A percentile compares a stretch with the other conserved stretches of the same genome.
phyloP scores from a whole-genome alignment of 2,888 invertebrate genomes.

The Ptilodon capucinus region DNA sequence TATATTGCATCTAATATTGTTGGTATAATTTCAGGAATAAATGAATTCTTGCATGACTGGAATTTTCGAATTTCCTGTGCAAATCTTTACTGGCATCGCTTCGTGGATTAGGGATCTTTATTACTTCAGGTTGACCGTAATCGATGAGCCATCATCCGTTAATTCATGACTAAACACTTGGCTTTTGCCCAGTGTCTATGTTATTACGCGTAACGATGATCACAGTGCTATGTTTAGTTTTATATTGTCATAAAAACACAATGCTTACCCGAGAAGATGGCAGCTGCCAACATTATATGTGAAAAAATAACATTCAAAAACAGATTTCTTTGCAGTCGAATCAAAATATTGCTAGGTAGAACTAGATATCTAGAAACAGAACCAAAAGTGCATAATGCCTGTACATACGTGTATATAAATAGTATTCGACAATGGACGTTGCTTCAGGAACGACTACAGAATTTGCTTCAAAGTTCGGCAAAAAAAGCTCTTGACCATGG shows the following conservation, averaged over 20 bases:
- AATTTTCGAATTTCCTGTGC: not conserved
- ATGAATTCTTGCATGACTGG: not conserved
- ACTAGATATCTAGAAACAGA: too few relatives aligned
- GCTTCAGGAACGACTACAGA: too few relatives aligned
- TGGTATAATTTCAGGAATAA: not conserved
- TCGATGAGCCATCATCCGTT: constrained; percentile 23
- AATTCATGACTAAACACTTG: constrained; percentile 43
- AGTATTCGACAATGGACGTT: too few relatives aligned
- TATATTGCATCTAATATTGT: too few relatives aligned
- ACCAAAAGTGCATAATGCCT: too few relatives aligned
- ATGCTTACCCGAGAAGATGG: constrained; percentile 21
- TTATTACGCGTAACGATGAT: constrained; percentile 24
- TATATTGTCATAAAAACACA: constrained; percentile 53
- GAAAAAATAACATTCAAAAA: constrained; percentile 13
- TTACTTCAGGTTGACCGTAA: constrained; percentile 22
- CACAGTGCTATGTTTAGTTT: constrained; percentile 54
- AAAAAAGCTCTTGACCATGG: too few relatives aligned
- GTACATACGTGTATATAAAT: too few relatives aligned
- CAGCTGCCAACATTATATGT: constrained; percentile 31
- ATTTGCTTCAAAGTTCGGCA: too few relatives aligned
- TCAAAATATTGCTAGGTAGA: constrained; percentile 10
- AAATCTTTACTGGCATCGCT: too few relatives aligned
- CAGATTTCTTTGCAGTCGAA: too few relatives aligned
- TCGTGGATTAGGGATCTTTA: too few relatives aligned
- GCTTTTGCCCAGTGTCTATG: constrained; percentile 43